These are phyloP conservation scores for Karalla daura DNA, from an alignment of 2,797 vertebrate species.

Conservation along the genomic window DNA sequence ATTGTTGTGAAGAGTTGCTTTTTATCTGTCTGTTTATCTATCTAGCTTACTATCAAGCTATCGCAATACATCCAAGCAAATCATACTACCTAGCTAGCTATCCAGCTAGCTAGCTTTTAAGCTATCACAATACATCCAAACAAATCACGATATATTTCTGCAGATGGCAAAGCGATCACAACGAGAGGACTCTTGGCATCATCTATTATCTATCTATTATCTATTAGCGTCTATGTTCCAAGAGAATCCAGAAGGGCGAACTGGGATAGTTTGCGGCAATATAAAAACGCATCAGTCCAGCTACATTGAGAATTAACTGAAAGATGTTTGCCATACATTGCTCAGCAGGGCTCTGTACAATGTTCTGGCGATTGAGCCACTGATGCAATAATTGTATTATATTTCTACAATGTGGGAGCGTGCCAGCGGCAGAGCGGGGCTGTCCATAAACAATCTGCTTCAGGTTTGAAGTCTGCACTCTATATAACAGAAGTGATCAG, in stretches of 20 bases:
- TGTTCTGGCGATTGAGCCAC: constrained; percentile 32
- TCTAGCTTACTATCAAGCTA: too few relatives aligned
- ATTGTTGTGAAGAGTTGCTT: too few relatives aligned
- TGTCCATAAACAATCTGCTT: constrained; percentile 4
- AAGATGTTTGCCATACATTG: not conserved
- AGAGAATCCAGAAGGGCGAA: constrained; percentile 1
- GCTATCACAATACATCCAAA: not conserved
- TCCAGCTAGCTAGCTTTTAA: too few relatives aligned
- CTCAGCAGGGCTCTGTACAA: constrained; percentile 18
- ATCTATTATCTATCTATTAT: too few relatives aligned
- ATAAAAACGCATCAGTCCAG: constrained; percentile 16
- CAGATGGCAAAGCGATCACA: not conserved
- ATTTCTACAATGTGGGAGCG: constrained; percentile 29
- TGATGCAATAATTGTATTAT: constrained; percentile 54
- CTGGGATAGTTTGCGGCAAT: constrained; percentile 11
- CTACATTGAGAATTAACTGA: constrained; percentile 29
- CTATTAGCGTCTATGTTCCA: not conserved
- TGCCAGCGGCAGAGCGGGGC: constrained; percentile 4
- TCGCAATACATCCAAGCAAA: constrained; percentile 9
- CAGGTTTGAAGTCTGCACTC: constrained; percentile 5
- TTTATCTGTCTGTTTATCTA: too few relatives aligned
- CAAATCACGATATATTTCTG: not conserved
- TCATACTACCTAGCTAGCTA: too few relatives aligned
- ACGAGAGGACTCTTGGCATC: not conserved
- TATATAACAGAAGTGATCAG: constrained; percentile 31